These are phyloP conservation scores for Acanthurus tractus DNA, from an alignment of 2,797 vertebrate species.

Conservation along the genomic window DNA sequence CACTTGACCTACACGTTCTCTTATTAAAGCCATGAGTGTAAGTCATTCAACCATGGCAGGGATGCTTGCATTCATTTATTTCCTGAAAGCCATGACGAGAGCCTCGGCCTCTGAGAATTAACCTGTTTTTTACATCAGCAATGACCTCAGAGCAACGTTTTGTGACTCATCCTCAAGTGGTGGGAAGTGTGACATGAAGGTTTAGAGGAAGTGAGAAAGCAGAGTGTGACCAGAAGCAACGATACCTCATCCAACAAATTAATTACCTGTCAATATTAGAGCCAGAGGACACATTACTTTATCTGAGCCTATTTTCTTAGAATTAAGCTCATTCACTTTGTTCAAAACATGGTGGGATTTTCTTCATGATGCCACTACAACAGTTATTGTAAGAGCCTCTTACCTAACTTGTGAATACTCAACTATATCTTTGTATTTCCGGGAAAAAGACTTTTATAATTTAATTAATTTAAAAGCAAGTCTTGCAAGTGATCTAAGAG, in stretches of 20 bases:
- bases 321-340: conserved; percentile 29
- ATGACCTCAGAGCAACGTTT: conserved; percentile 47
- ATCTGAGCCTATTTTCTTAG: conserved; percentile 21
- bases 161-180: conserved; percentile 66
- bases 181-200: conserved; percentile 43
- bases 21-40: conserved; percentile 27
- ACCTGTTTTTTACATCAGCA: conserved; percentile 29
- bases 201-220: conserved; percentile 1
- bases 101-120: conserved; percentile 18
- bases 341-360: background rate
- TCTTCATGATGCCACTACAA: background rate
- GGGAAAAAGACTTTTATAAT: background rate
- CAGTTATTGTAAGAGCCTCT: background rate
- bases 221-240: conserved; percentile 27
- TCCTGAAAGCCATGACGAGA: conserved; percentile 47
- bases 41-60: conserved; percentile 40
- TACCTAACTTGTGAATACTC: background rate
- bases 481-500: conserved; percentile 10
- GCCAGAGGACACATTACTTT: conserved; percentile 21
- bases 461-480: background rate
- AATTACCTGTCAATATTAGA: conserved; percentile 21
- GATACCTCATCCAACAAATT: conserved; percentile 31
- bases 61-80: conserved; percentile 42
- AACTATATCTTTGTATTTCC: background rate
- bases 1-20: conserved; percentile 26